Evolutionary conservation across 2,888 invertebrate species (phyloP).

Genomic region (Timema podura): DNA sequence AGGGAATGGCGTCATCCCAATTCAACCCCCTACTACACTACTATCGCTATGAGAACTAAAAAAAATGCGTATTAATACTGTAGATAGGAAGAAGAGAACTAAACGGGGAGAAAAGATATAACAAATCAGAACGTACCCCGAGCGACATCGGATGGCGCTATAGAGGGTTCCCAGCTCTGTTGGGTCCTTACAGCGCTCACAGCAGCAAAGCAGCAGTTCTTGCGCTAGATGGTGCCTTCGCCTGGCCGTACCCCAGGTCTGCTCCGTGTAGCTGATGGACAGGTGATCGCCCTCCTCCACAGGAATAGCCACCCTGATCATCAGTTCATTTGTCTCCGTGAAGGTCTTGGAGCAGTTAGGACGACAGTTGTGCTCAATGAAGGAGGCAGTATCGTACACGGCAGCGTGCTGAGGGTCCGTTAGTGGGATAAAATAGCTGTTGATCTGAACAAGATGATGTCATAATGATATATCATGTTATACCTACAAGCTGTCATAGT

Average conservation of each 20-base stretch:
- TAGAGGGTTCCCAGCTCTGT: slow-evolving; percentile 75
- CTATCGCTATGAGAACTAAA: no score
- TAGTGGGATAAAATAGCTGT: slow-evolving; percentile 74
- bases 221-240: slow-evolving; percentile 65
- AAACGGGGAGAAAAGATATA: no score
- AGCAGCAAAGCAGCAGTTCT: slow-evolving; percentile 60
- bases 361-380: slow-evolving; percentile 73
- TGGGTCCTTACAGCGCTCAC: slow-evolving; percentile 71
- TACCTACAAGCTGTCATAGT: no score
- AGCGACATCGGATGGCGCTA: slow-evolving; percentile 67
- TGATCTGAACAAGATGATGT: slow-evolving; percentile 51
- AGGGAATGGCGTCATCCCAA: no score
- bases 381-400: slow-evolving; percentile 67
- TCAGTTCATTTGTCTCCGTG: slow-evolving; percentile 42
- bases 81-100: no score
- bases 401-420: slow-evolving; percentile 68
- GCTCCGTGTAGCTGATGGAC: slow-evolving; percentile 81
- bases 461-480: no score
- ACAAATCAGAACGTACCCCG: background rate
- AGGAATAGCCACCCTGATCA: slow-evolving; percentile 52
- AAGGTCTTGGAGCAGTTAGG: slow-evolving; percentile 81
- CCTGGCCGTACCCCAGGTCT: slow-evolving; percentile 79
- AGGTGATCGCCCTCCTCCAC: slow-evolving; percentile 66
- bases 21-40: no score
- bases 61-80: no score